Percentiles rank a stretch among this genome's conserved stretches.
These are phyloP conservation scores for Drosophila hamatofila DNA, from an alignment of 2,888 invertebrate species.

Conservation along the genomic window DNA sequence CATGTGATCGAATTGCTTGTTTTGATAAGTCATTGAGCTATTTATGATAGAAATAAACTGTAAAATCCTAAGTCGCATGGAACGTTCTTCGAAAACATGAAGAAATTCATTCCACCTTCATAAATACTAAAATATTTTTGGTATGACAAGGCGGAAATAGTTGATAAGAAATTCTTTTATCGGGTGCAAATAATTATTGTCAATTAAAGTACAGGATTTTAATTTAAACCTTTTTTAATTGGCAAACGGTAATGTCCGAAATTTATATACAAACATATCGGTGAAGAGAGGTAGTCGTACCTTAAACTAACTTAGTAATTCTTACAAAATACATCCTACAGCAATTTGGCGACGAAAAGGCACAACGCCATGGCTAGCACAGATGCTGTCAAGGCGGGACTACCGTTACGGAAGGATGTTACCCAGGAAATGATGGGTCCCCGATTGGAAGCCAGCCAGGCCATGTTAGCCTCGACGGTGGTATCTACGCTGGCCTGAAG, in stretches of 20 bases:
- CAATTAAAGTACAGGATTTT: constrained; percentile 3
- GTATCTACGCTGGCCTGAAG: constrained; percentile 64
- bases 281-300: neutral
- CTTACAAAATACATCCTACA: constrained; percentile 45
- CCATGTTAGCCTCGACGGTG: constrained; percentile 64
- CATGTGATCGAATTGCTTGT: constrained; percentile 38
- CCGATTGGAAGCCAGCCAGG: constrained; percentile 80
- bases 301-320: constrained; percentile 45
- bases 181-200: constrained; percentile 4
- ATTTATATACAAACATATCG: neutral
- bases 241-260: neutral
- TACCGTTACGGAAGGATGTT: constrained; percentile 43
- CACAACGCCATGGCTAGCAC: constrained; percentile 50
- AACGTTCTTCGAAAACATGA: neutral
- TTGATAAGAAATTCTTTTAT: constrained; percentile 16
- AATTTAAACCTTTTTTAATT: constrained; percentile 45
- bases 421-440: constrained; percentile 78
- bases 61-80: neutral
- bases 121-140: neutral
- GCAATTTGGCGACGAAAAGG: constrained; percentile 52
- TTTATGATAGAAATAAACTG: constrained; percentile 32
- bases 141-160: constrained; percentile 10
- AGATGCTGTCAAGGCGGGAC: constrained; percentile 58
- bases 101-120: neutral
- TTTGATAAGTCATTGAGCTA: constrained; percentile 39